Evolutionary conservation across 2,888 invertebrate species (phyloP).

Genomic region (Amaurobius ferox): DNA sequence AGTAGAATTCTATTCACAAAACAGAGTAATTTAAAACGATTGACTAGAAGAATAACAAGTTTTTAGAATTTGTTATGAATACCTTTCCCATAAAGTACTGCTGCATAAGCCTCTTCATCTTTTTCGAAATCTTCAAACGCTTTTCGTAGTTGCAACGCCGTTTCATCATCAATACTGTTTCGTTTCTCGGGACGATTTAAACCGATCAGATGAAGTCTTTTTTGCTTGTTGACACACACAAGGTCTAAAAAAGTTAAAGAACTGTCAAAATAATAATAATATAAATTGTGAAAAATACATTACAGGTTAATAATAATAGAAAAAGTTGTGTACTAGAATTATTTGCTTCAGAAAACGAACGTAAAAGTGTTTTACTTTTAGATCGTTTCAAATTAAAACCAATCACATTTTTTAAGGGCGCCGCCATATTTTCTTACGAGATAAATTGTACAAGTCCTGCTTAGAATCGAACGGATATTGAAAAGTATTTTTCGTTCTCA

Average conservation of each 20-base stretch:
- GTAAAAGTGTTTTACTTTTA: background rate
- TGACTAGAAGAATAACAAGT: too few species aligned
- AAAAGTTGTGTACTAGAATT: background rate
- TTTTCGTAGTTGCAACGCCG: conserved; percentile 83
- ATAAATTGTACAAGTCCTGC: background rate
- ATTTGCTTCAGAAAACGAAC: background rate
- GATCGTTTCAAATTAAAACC: background rate
- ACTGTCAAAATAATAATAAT: background rate
- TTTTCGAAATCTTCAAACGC: conserved; percentile 89
- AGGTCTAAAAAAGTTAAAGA: conserved; percentile 40
- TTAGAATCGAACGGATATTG: too few species aligned
- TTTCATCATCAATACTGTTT: conserved; percentile 87
- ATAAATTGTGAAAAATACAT: background rate
- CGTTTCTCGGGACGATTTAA: conserved; percentile 90
- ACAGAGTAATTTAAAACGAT: too few species aligned
- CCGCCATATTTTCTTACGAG: background rate
- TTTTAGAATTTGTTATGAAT: too few species aligned
- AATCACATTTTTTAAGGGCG: background rate
- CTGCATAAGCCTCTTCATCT: conserved; percentile 84
- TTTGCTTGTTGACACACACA: conserved; percentile 82
- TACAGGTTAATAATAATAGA: background rate
- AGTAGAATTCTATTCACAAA: too few species aligned
- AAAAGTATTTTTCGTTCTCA: too few species aligned
- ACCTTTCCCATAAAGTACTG: conserved; percentile 88
- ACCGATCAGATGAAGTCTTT: conserved; percentile 85